Base-by-base conservation (phyloP, 1,140 invertebrate species). In the Cepaea nemoralis region DNA sequence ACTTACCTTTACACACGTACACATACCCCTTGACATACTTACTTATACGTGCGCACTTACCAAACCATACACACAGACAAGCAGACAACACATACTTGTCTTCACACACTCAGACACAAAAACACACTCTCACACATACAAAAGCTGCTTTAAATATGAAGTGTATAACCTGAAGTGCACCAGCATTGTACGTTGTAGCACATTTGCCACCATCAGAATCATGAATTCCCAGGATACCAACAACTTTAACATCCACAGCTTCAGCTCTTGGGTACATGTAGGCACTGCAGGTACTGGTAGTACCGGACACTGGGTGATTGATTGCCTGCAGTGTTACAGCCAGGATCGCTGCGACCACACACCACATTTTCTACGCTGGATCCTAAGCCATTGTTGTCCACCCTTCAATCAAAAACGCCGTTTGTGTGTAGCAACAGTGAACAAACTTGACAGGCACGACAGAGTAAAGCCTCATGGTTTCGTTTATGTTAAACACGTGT, bases 231-330 rank as follows among this genome's bases (percentile, higher is more conserved):
- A 37, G 39, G 24, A 70, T 31, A n/a, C 6, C 67, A 40, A n/a
- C 67, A 70, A 70, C 12, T n/a, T 70, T 70, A n/a, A 70, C 24
- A 33, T 70, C 67, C 24, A 31, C 27, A 40, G 31, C 67, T 6
- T 31, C 67, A 70, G 5, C 33, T 14, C 67, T 33, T 70, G 67
- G 67, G 27, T 70, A 70, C 33, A 70, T 33, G 67, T 37, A 70
- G n/a, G 67, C 16, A 33, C 67, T 70, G 39, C 67, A 70, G 12
- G 27, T 33, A 40, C 35, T 33, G 19, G 8, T 16, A 70, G 67
- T 33, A 6, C 50, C 50, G 50, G 12, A 55, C 3, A 55, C 50
- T 5, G n/a, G 22, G n/a, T 6, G 14, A 14, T n/a, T 5, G 12
- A 3, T 12, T 24, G 8, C 50, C 3, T 14, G 3, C 5, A 55